Base-by-base conservation (phyloP, 2,888 invertebrate species). In the Lepidocyrtoides sp. region DNA sequence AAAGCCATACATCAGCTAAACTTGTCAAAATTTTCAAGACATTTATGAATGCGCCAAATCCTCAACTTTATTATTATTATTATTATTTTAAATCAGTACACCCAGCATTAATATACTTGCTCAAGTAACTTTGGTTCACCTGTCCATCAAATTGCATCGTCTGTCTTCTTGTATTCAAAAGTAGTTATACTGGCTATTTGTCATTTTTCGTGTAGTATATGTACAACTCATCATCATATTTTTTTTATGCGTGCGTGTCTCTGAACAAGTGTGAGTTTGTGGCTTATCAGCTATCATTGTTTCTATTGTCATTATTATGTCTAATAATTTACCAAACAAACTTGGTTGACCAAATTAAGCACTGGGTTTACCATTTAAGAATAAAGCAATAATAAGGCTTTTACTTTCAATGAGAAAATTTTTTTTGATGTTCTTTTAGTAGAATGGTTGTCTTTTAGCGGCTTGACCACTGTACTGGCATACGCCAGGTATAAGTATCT, bases 261-360 rank as follows among this genome's bases (percentile, higher is more conserved):
- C n/a, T n/a, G n/a, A n/a, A n/a, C n/a, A n/a, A 72, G 41, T 41
- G 41, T 41, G 41, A 41, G 41, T 41, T 44, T 72, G 72, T 41
- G 72, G 72, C 41, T 41, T 41, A 36, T 63, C 29, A 63, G 20
- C 57, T 63, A 14, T 69, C 66, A 69, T 36, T 72, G 72, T 72
- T 72, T 72, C 41, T 23, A 72, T 75, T 75, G 72, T 72, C 12
- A 20, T 36, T 41, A 17, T 69, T n/a, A n/a, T n/a, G 69, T 41
- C 72, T 23, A 44, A 4, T 44, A 41, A 10, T 14, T 57, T 7
- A 36, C 57, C 57, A 20, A 17, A 5, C 20, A 44, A 72, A 20
- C 7, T 26, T 41, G 26, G 48, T 48, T 86, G 75, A 77, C 86
- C 86, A 86, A 86, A 77, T 86, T 77, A 86, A 86, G 77, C 36